These are phyloP conservation scores for Myiagra hebetior DNA, from an alignment of 2,113 vertebrate genomes.

Conservation along the genomic window DNA sequence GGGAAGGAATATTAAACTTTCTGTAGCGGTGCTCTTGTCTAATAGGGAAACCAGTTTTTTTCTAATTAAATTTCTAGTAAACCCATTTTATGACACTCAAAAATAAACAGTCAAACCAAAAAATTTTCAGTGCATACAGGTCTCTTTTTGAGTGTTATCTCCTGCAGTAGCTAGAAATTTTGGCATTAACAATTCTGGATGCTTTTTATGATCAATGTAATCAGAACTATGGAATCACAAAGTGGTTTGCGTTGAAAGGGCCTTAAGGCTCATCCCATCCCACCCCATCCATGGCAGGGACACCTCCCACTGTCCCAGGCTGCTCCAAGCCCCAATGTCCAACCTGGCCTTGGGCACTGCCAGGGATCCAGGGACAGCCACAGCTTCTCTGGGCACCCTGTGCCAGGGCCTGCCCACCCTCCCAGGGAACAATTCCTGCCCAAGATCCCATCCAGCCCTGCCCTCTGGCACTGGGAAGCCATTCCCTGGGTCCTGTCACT, in stretches of 20 bases:
- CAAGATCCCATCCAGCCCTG: neutral
- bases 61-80: neutral
- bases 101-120: neutral
- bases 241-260: neutral
- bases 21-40: rapidly evolving
- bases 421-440: neutral
- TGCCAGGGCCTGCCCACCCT: neutral
- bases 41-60: neutral
- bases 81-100: neutral
- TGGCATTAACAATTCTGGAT: neutral
- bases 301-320: neutral
- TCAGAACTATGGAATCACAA: neutral
- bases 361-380: neutral
- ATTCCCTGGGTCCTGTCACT: rapidly evolving
- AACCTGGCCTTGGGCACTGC: neutral
- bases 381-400: neutral
- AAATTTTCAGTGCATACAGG: neutral
- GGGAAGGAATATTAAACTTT: neutral
- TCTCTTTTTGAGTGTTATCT: neutral
- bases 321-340: neutral
- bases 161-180: neutral
- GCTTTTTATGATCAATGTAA: neutral
- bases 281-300: neutral
- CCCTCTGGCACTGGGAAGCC: neutral
- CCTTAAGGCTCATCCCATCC: rapidly evolving